phyloP scores from a whole-genome alignment of 2,888 invertebrate genomes.

The Buathra laborator region DNA sequence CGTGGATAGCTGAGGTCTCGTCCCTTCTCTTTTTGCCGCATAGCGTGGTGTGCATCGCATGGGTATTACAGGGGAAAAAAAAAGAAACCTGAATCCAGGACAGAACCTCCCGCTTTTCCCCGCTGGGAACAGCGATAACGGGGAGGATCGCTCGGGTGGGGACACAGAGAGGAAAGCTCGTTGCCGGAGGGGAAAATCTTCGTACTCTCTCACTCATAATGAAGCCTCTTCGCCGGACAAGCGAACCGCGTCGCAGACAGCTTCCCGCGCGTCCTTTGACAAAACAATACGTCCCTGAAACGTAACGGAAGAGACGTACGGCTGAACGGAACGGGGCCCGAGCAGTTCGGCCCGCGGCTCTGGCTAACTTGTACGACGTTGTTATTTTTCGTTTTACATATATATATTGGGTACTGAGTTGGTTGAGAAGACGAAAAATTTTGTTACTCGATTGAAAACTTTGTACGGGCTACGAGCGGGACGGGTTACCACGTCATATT shows the following conservation, averaged over 20 bases:
- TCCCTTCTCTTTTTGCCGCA: slow-evolving; percentile 13
- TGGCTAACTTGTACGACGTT: slow-evolving; percentile 52
- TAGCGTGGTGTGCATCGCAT: slow-evolving; percentile 18
- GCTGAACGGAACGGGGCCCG: slow-evolving; percentile 61
- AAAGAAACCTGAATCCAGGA: slow-evolving; percentile 39
- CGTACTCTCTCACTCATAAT: slow-evolving; percentile 48
- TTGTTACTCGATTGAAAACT: slow-evolving; percentile 1
- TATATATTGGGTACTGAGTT: neutral
- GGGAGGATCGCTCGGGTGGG: slow-evolving; percentile 67
- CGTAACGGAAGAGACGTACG: slow-evolving; percentile 54
- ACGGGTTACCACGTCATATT: slow-evolving; percentile 54
- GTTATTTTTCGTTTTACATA: neutral
- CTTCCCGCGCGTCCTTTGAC: slow-evolving; percentile 72
- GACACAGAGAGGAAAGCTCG: slow-evolving; percentile 67
- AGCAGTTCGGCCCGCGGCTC: slow-evolving; percentile 66
- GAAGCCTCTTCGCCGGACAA: slow-evolving; percentile 44
- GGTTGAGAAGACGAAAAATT: neutral
- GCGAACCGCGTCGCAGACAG: slow-evolving; percentile 67
- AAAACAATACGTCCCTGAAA: slow-evolving; percentile 68
- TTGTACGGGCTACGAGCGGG: slow-evolving; percentile 30
- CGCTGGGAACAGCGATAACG: slow-evolving; percentile 39
- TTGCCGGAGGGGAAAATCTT: slow-evolving; percentile 57
- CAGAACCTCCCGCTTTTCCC: slow-evolving; percentile 20
- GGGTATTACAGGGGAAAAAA: slow-evolving; percentile 20
- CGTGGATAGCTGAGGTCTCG: slow-evolving; percentile 15